Evolutionary conservation across 2,888 invertebrate genomes (phyloP), one percentile per base, ranked within the genome.

Genomic region (Ariolimax columbianus): DNA sequence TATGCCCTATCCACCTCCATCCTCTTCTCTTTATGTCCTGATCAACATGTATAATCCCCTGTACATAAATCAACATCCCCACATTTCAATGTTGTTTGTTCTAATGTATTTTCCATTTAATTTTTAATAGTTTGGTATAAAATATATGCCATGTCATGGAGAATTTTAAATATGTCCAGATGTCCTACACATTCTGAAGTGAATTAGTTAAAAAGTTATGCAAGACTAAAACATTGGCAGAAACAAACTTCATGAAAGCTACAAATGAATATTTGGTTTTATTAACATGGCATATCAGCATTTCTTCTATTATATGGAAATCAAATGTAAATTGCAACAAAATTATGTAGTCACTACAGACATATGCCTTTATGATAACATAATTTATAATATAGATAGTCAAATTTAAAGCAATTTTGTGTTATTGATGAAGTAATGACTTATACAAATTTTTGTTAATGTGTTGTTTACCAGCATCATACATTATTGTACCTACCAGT

Each of bases 401-500:
- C 6, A 63, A 30, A 63, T 63, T 4, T 63, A 3, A 63, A 63
- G 30, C 6, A 63, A 63, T 7, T 6, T 63, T 30, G 30, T 30
- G 7, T 26, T 63, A 30, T 23, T 55, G 19, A 55, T 30, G 6
- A 30, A 63, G n/a, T 30, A 30, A 30, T 3, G 30, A 63, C 30
- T 2, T 30, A 30, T 30, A 59, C 11, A 59, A 59, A 59, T 19
- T 19, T 17, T 23, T 23, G 4, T 4, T 23, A 23, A 59, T 19
- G n/a, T 14, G 7, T 30, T 63, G 30, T 63, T 63, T 63, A 30
- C 4, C 30, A 30, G 30, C 30, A 63, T 63, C n/a, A 59, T 7
- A 68, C 47, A 14, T 43, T 23, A 68, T n/a, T 38, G 9, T 47
- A 47, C 59, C 17, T 80, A 79, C 79, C 43, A 79, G n/a, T 36